Evolutionary conservation across 2,888 invertebrate species (phyloP).

Genomic region (Falcaria lacertinaria): DNA sequence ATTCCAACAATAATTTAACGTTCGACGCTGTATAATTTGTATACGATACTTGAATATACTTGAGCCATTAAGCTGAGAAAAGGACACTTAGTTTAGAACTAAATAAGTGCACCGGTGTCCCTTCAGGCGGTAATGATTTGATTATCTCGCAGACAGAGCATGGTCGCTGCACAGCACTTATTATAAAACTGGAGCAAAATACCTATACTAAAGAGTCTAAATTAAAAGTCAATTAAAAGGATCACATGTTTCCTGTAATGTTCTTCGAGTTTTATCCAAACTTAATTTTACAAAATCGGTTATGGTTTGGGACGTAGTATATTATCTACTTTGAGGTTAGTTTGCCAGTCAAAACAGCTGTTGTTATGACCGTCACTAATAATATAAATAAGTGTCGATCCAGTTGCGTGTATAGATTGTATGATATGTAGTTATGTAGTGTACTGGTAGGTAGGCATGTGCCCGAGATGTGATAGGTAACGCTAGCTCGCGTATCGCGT

Average conservation of each 20-base stretch:
- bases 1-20: constrained; percentile 24
- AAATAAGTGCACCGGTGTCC: constrained; percentile 52
- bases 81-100: constrained; percentile 35
- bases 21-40: constrained; percentile 42
- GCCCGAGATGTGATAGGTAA: constrained; percentile 67
- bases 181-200: constrained; percentile 7
- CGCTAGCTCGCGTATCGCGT: constrained; percentile 73
- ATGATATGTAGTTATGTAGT: constrained; percentile 20
- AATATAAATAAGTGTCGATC: constrained; percentile 22
- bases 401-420: constrained; percentile 21
- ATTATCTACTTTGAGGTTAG: neutral
- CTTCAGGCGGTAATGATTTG: constrained; percentile 59
- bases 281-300: too few relatives aligned
- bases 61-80: constrained; percentile 19
- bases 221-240: too few relatives aligned
- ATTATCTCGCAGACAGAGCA: constrained; percentile 65
- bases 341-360: neutral
- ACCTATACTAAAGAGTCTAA: too few relatives aligned
- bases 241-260: too few relatives aligned
- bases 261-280: too few relatives aligned
- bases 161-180: constrained; percentile 48
- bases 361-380: constrained; percentile 21
- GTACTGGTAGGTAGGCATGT: constrained; percentile 20
- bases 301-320: too few relatives aligned
- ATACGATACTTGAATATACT: constrained; percentile 14